Evolutionary conservation across 2,888 invertebrate species (phyloP), one percentile per base, ranked within the genome.

Genomic region (Flabesymbios commensalis): DNA sequence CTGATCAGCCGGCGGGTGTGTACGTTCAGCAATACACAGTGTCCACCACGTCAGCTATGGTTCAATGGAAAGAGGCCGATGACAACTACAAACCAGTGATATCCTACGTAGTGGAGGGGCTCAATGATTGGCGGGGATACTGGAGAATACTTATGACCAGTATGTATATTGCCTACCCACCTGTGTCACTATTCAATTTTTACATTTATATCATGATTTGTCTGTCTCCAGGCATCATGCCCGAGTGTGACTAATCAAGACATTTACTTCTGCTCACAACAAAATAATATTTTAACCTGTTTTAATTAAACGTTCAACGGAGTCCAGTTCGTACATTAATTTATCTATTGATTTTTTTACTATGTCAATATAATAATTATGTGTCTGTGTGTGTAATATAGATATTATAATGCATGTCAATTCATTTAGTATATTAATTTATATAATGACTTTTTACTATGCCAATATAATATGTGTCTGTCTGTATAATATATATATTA

Each of bases 1-100:
- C 96, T 0, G 94, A 94, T 7, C 90, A 93, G 2, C 92, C 94
- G 14, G 86, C 88, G 67, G 95, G 94, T 22, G 87, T 96, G 5
- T 90, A 91, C 77, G 91, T 92, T 0, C 85, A 90, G 48, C 89
- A 89, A 63, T 89, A 90, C 72, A 88, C 88, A 24, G 89, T 90
- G 72, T 88, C 88, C 26, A 89, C 90, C 2, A 0, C 86, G 93
- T 57, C 90, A 89, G 79, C 94, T 92, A 31, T 55, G 31, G 54
- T 68, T 2, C 63, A 58, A 48, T 68, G 63, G 66, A 64, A 64
- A 29, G 61, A 55, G n/a, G 47, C 63, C 1, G 63, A 59, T 10
- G 47, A 51, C 31, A 67, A 64, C 22, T 61, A 59, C 22, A n/a
- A 19, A 24, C 88, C 88, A 1, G 91, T 95, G 60, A 85, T 85